Base-by-base conservation (phyloP, 2,113 vertebrate genomes). In the Triplophysa tibetana region DNA sequence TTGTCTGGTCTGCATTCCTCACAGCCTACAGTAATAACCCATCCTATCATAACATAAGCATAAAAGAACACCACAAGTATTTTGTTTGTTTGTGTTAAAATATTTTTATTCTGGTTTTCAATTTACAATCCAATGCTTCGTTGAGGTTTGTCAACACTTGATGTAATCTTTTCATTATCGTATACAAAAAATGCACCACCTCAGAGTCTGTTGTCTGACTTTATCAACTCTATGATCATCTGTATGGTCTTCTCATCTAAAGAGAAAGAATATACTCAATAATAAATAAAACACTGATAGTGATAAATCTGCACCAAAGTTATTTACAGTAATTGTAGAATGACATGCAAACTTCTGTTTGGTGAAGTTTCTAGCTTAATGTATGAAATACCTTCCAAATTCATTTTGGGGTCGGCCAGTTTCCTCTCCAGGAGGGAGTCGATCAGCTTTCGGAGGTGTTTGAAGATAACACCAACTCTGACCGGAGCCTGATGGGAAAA, bases 391-490 rank as follows among this genome's bases (percentile, higher is more conserved):
- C 98, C 96, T 95, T 98, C 95, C 75, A 98, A 93, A 21, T 92
- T 94, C 93, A 97, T 95, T 88, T 95, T 95, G 1, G 98, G 97
- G 85, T 98, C 96, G 90, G 96, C 94, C 82, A 99, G 93, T 83
- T 99, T 99, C 90, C 94, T 94, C 83, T 95, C 95, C 69, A 99
- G 91, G 83, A 99, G 90, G 38, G 93, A 95, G 73, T 99, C 97
- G 84, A 99, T 96, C 68, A 99, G 95, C 81, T 93, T 90, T 86
- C 98, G 93, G 68, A 99, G 88, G 64, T 98, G 96, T 87, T 99
- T 99, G 87, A 99, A 99, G 91, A 99, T 98, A 60, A 99, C 97
- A 0, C 96, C 97, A 21, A 99, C 98, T 82, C 98, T 94, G 4
- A 99, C 97, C 12, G 98, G 98, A 84, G 98, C 98, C 98, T 97